phyloP scores from a whole-genome alignment of 2,888 invertebrate species.

The Dyspetes luteomarginatus region DNA sequence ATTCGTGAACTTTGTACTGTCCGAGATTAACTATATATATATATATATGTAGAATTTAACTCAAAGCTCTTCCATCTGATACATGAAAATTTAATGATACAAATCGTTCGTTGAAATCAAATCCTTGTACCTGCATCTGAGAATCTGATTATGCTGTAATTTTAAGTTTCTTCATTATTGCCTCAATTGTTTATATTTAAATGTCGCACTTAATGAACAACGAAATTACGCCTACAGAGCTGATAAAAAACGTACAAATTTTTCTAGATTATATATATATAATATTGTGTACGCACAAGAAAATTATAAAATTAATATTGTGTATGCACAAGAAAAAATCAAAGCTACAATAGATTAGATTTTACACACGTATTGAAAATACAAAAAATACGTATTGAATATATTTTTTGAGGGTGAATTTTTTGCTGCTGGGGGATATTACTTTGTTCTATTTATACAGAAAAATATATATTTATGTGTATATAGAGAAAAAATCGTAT shows the following conservation, averaged over 20 bases:
- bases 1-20: constrained; percentile 85
- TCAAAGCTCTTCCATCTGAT: neutral
- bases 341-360: constrained; percentile 15
- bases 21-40: neutral
- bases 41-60: neutral
- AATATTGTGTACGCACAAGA: neutral
- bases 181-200: constrained; percentile 5
- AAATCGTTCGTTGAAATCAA: constrained; percentile 1
- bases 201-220: constrained; percentile 13
- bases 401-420: constrained; percentile 52
- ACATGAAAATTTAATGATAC: neutral
- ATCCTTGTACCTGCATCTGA: constrained; percentile 30
- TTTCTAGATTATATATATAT: neutral
- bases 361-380: neutral
- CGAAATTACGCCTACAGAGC: constrained; percentile 7
- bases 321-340: neutral
- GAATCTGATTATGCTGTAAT: constrained; percentile 41
- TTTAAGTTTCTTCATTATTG: constrained; percentile 14
- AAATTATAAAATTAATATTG: no score
- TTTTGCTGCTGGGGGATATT: constrained; percentile 11
- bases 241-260: constrained; percentile 44
- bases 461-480: constrained; percentile 21
- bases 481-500: constrained; percentile 13
- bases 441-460: constrained; percentile 49
- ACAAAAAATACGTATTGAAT: constrained; percentile 8